Percentiles rank a stretch among this genome's conserved stretches.
phyloP scores from a whole-genome alignment of 2,113 vertebrate genomes.

The Calidris pugnax region DNA sequence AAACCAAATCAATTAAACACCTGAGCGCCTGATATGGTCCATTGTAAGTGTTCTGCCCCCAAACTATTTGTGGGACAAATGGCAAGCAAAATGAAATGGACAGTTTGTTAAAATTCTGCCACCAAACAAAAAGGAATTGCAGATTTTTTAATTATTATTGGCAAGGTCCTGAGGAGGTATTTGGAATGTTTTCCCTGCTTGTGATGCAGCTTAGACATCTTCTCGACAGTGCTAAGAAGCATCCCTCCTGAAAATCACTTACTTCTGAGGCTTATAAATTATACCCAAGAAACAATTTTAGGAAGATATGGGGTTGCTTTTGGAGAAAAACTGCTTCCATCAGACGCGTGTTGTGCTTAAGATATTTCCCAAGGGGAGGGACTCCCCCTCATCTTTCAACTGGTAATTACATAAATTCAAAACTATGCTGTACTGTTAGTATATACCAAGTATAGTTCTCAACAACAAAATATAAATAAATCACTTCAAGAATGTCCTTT shows the following conservation, averaged over 20 bases:
- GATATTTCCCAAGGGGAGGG: background rate
- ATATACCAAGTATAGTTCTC: background rate
- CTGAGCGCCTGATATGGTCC: background rate
- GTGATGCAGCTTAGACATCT: background rate
- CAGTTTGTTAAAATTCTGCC: background rate
- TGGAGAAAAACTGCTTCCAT: background rate
- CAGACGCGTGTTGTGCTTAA: background rate
- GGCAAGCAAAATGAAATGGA: background rate
- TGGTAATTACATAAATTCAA: background rate
- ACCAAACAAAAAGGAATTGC: background rate
- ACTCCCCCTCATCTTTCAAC: background rate
- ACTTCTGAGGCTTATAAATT: background rate
- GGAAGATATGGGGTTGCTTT: background rate
- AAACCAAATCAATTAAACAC: background rate
- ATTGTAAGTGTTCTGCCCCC: too few species aligned
- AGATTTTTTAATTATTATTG: background rate
- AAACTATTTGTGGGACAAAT: background rate
- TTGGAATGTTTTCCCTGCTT: background rate
- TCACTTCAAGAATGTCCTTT: background rate
- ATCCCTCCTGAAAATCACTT: background rate
- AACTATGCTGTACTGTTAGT: background rate
- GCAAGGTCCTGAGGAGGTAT: background rate
- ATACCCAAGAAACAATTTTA: background rate
- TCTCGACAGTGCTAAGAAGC: background rate
- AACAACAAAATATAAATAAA: background rate